Evolutionary conservation across 2,113 vertebrate species (phyloP).

Genomic region (Scomber japonicus): DNA sequence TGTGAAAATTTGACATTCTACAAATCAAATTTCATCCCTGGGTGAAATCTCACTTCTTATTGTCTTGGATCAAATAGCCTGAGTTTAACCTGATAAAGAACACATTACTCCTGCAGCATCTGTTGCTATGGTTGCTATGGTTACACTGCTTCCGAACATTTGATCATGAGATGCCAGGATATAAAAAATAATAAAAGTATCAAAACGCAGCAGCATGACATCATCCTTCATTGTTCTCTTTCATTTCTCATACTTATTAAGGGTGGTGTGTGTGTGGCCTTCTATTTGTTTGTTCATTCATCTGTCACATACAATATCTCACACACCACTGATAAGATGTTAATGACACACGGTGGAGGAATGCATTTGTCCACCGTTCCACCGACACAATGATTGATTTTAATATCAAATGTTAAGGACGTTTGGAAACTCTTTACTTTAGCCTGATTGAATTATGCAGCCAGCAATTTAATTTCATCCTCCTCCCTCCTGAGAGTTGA

Average conservation of each 20-base stretch:
- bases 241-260: neutral
- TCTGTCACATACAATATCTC: slow-evolving; percentile 19
- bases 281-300: slow-evolving; percentile 22
- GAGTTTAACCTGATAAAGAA: no score
- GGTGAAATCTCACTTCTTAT: no score
- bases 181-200: no score
- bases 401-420: neutral
- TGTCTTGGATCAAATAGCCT: no score
- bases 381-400: neutral
- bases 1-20: no score
- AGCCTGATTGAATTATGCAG: neutral
- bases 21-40: no score
- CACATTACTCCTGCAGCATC: no score
- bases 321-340: neutral
- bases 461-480: neutral
- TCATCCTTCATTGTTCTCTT: neutral
- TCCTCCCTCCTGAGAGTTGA: neutral
- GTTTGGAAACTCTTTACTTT: neutral
- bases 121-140: no score
- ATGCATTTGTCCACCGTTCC: neutral
- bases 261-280: neutral
- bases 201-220: no score
- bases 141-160: no score
- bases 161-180: no score
- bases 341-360: neutral